Percentiles rank a stretch among this genome's conserved stretches.
These are phyloP conservation scores for Ormyrus pomaceus DNA, from an alignment of 2,888 invertebrate genomes.

Conservation along the genomic window DNA sequence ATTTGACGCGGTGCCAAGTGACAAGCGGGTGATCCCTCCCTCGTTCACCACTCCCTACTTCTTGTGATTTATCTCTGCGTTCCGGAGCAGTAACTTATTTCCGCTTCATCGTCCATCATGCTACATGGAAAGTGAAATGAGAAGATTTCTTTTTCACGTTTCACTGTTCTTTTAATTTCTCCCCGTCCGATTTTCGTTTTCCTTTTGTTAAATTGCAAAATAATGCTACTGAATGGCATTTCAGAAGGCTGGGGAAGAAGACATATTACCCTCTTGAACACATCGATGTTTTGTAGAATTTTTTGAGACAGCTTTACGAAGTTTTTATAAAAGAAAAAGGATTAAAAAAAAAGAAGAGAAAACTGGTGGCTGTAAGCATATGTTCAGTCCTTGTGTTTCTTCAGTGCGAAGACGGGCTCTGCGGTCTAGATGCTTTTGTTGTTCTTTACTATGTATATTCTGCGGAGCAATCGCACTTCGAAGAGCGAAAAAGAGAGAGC, in stretches of 20 bases:
- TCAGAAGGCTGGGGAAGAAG: conserved; percentile 1
- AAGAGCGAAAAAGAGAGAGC: conserved; percentile 62
- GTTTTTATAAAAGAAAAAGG: conserved; percentile 53
- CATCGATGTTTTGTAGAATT: conserved; percentile 55
- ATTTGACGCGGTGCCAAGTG: conserved; percentile 97
- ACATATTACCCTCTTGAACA: conserved; percentile 44
- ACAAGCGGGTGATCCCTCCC: conserved; percentile 94
- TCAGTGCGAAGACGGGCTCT: conserved; percentile 56
- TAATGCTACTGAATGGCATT: neutral
- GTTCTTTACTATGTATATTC: conserved; percentile 66
- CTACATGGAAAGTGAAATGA: conserved; percentile 39
- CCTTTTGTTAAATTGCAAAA: conserved; percentile 11
- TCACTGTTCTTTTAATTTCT: conserved; percentile 26
- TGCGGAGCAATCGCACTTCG: conserved; percentile 65
- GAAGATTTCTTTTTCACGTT: neutral
- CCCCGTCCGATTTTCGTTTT: conserved; percentile 36
- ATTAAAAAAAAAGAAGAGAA: conserved; percentile 32
- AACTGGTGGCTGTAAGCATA: conserved; percentile 38
- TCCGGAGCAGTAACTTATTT: conserved; percentile 7
- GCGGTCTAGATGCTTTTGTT: conserved; percentile 69
- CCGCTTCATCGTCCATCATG: conserved; percentile 34
- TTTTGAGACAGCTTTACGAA: conserved; percentile 55
- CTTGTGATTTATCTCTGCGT: conserved; percentile 79
- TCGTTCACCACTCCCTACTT: conserved; percentile 97
- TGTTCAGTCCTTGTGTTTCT: conserved; percentile 41